phyloP scores from a whole-genome alignment of 2,113 vertebrate species.

The Clarias magur region DNA sequence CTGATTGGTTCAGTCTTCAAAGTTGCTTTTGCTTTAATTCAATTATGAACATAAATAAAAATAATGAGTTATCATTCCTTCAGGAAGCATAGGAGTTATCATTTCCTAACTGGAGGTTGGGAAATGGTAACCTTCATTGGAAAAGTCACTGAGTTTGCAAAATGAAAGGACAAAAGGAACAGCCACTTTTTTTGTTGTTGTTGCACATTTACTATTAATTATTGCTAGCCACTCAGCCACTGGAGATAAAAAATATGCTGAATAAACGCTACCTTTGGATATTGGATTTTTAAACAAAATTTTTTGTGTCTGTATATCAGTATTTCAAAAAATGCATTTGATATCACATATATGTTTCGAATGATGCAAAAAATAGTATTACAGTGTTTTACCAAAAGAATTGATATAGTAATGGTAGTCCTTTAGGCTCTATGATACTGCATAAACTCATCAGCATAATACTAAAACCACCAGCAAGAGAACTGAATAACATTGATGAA shows the following conservation, averaged over 20 bases:
- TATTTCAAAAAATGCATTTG: too few species aligned
- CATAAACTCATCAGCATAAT: not conserved
- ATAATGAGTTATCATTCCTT: too few species aligned
- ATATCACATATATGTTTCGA: not conserved
- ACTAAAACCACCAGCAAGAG: too few species aligned
- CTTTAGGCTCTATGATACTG: not conserved
- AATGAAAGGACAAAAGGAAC: not conserved
- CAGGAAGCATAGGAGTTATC: too few species aligned
- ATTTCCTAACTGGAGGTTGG: too few species aligned
- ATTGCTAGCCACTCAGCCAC: not conserved
- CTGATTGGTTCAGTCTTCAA: not conserved
- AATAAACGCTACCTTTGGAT: not conserved
- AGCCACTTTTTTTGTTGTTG: not conserved
- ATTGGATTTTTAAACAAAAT: not conserved
- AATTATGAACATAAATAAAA: too few species aligned
- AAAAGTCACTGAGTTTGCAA: not conserved
- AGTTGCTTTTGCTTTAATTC: too few species aligned
- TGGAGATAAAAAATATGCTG: not conserved
- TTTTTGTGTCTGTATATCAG: too few species aligned
- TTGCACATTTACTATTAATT: not conserved
- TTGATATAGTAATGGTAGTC: not conserved
- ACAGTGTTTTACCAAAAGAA: not conserved
- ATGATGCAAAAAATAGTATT: not conserved
- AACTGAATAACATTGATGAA: too few species aligned
- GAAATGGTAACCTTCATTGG: too few species aligned